Evolutionary conservation across 1,140 invertebrate species (phyloP).

Genomic region (Kradibia gibbosae): DNA sequence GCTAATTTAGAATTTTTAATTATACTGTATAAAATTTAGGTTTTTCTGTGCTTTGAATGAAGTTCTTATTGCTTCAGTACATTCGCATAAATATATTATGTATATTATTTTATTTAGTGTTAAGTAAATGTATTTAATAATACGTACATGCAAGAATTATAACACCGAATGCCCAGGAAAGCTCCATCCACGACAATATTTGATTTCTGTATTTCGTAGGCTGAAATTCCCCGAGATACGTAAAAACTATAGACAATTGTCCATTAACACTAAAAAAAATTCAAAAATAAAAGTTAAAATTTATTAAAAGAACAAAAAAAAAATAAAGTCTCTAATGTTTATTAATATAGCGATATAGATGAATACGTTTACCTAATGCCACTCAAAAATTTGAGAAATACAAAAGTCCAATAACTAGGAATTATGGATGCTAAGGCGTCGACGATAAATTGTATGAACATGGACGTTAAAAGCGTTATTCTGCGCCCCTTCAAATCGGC

Average conservation of each 20-base stretch:
- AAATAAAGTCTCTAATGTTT: too few relatives aligned
- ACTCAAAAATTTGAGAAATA: conserved; percentile 74
- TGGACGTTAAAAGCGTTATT: conserved; percentile 69
- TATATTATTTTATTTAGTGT: not conserved
- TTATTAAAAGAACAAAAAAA: not conserved
- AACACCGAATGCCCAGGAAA: conserved; percentile 64
- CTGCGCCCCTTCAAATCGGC: conserved; percentile 74
- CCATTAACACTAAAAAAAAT: conserved; percentile 64
- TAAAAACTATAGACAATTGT: conserved; percentile 62
- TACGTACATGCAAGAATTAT: conserved; percentile 60
- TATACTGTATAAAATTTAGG: too few relatives aligned
- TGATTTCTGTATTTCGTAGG: conserved; percentile 61
- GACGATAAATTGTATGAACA: conserved; percentile 72
- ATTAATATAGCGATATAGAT: not conserved
- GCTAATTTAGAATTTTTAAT: too few relatives aligned
- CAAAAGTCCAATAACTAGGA: conserved; percentile 73
- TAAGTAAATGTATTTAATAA: not conserved
- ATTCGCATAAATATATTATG: too few relatives aligned
- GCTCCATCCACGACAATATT: conserved; percentile 66
- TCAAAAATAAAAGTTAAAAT: not conserved
- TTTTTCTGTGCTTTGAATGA: too few relatives aligned
- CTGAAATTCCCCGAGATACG: conserved; percentile 69
- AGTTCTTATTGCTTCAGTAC: too few relatives aligned
- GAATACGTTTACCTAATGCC: conserved; percentile 75
- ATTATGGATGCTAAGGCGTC: conserved; percentile 72